Base-by-base conservation (phyloP, 2,797 vertebrate species). In the Acridotheres tristis region DNA sequence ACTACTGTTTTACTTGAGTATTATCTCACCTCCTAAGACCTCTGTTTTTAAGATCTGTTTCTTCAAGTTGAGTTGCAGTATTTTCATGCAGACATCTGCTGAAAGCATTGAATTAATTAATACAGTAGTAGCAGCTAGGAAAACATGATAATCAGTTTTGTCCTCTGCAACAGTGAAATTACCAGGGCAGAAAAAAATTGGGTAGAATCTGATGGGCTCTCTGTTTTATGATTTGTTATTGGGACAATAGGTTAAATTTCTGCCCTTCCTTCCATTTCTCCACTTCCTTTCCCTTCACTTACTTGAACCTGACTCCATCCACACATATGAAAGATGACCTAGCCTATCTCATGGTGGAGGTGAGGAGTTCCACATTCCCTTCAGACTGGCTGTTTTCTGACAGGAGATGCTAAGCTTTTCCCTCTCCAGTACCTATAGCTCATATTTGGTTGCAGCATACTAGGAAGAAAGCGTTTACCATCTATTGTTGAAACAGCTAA, bases 31-130 rank as follows among this genome's bases (percentile, higher is more conserved):
- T 95, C 80, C 67, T 71, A 86, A 94, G 93, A 96, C 80, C 91
- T 88, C 89, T 93, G 57, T 76, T 91, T 89, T n/a, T 95, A 89
- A 93, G 89, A 85, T 90, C 83, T 95, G 63, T 72, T 79, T 92
- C 91, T 95, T 85, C 88, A 86, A 82, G 34, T 90, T 66, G 50
- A 93, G 83, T 88, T 89, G 86, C 80, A 0, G 14, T 94, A 89
- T 96, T 93, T 93, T 91, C 54, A 85, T 77, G 71, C 83, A 96
- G 95, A 89, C 88, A 96, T 97, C 95, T 96, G 95, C 76, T 94
- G 91, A 93, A 96, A 94, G 80, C 88, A 62, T 76, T 93, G 88
- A 97, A 95, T 95, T 96, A 96, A 96, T 96, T 96, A 91, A 96
- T 82, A 61, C 40, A 90, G 86, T 90, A 94, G 89, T 90, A 94